phyloP scores from a whole-genome alignment of 2,888 invertebrate genomes.

The Agonopterix alstromeriana region DNA sequence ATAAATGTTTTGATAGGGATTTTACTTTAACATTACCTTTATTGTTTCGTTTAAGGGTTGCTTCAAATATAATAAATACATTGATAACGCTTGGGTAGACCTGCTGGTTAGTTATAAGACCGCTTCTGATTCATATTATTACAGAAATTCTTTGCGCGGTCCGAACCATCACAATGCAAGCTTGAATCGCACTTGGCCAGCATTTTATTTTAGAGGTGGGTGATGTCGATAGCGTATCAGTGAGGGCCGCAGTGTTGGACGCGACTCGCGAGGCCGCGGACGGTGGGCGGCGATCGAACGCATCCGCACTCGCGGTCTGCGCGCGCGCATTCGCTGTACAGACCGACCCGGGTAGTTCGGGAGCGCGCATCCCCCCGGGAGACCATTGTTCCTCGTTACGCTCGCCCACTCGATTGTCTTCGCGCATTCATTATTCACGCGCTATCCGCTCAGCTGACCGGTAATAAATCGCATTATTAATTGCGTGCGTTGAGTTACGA shows the following conservation, averaged over 20 bases:
- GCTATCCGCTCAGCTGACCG: constrained; percentile 21
- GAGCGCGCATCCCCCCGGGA: constrained; percentile 35
- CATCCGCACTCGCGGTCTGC: neutral
- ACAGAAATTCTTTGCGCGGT: too few relatives aligned
- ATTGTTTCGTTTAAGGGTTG: too few relatives aligned
- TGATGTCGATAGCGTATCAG: constrained; percentile 37
- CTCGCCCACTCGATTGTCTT: constrained; percentile 39
- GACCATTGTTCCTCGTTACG: constrained; percentile 34
- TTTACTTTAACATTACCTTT: too few relatives aligned
- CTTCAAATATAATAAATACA: too few relatives aligned
- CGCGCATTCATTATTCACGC: constrained; percentile 10
- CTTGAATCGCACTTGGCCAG: too few relatives aligned
- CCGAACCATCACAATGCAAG: too few relatives aligned
- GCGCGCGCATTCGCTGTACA: constrained; percentile 18
- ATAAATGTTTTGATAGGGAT: too few relatives aligned
- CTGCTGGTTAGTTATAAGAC: too few relatives aligned
- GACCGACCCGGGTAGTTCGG: constrained; percentile 20
- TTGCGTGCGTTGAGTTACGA: constrained; percentile 35
- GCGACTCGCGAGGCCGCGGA: constrained; percentile 38
- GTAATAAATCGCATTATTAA: constrained; percentile 40
- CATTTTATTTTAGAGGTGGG: constrained; percentile 27
- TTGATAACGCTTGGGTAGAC: too few relatives aligned
- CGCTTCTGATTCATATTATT: too few relatives aligned
- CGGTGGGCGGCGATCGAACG: constrained; percentile 31
- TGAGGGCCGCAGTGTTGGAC: constrained; percentile 26